A percentile compares a stretch with the other conserved stretches of the same genome.
phyloP scores from a whole-genome alignment of 92 coral and sea anemone species.

The Meandrina meandrites region DNA sequence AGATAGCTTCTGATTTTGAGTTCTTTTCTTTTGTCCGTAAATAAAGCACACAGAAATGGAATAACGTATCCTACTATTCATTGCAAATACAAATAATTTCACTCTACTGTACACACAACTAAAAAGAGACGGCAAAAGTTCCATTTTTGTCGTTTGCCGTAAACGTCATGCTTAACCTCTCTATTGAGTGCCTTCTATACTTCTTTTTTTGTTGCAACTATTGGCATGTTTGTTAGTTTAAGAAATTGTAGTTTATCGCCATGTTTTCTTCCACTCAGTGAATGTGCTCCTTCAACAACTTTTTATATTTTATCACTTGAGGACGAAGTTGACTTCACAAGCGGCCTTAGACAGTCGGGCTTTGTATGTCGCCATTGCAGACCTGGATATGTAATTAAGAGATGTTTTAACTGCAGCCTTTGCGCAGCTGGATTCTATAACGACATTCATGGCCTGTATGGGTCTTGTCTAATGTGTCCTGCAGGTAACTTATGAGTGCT shows the following conservation, averaged over 20 bases:
- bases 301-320: neutral
- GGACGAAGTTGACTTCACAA: neutral
- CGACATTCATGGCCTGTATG: neutral
- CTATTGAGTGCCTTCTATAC: no score
- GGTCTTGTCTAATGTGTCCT: neutral
- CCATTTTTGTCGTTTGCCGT: no score
- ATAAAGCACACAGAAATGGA: no score
- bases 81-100: no score
- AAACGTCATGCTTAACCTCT: no score
- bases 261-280: neutral
- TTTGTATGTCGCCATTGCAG: neutral
- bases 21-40: no score
- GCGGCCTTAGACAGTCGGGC: neutral
- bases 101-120: no score
- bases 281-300: slow-evolving; percentile 6
- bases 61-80: no score
- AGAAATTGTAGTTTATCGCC: neutral
- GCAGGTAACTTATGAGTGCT: slow-evolving; percentile 15
- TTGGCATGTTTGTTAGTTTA: no score
- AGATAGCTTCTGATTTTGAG: no score
- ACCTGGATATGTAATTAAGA: neutral
- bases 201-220: no score
- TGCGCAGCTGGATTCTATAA: slow-evolving; percentile 2
- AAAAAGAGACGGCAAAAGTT: no score
- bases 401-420: neutral